phyloP scores from a whole-genome alignment of 2,888 invertebrate genomes.

The Agriopis aurantiaria region DNA sequence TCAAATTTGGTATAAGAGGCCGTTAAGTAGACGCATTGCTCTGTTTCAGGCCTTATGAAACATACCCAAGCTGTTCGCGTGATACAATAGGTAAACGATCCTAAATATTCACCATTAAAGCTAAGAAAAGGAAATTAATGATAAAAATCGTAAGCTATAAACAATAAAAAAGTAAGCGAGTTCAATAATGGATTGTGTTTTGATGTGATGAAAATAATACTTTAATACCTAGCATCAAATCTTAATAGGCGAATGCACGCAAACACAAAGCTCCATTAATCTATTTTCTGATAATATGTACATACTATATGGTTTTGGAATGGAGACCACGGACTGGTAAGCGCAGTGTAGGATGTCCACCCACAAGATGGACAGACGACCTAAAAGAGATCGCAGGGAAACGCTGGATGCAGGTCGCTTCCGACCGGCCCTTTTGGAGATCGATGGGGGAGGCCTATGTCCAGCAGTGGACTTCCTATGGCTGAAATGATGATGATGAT shows the following conservation, averaged over 20 bases:
- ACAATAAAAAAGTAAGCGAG: slow-evolving; percentile 25
- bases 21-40: neutral
- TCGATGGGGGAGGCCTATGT: too few relatives aligned
- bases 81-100: slow-evolving; percentile 28
- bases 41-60: neutral
- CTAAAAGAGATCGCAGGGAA: too few relatives aligned
- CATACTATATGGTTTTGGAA: too few relatives aligned
- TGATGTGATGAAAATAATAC: slow-evolving; percentile 9
- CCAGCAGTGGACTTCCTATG: too few relatives aligned
- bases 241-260: slow-evolving; percentile 9
- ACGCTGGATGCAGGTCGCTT: too few relatives aligned
- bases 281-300: too few relatives aligned
- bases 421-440: too few relatives aligned
- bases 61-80: slow-evolving; percentile 12
- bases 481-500: too few relatives aligned
- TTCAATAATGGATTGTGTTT: slow-evolving; percentile 31
- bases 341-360: too few relatives aligned
- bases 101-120: slow-evolving; percentile 24
- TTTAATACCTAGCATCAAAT: slow-evolving; percentile 9
- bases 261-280: neutral
- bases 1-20: too few relatives aligned
- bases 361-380: too few relatives aligned
- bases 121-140: slow-evolving; percentile 36
- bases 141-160: slow-evolving; percentile 26
- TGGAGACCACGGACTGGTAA: too few relatives aligned